phyloP scores from a whole-genome alignment of 2,113 vertebrate genomes.

The Pelmatolapia mariae region DNA sequence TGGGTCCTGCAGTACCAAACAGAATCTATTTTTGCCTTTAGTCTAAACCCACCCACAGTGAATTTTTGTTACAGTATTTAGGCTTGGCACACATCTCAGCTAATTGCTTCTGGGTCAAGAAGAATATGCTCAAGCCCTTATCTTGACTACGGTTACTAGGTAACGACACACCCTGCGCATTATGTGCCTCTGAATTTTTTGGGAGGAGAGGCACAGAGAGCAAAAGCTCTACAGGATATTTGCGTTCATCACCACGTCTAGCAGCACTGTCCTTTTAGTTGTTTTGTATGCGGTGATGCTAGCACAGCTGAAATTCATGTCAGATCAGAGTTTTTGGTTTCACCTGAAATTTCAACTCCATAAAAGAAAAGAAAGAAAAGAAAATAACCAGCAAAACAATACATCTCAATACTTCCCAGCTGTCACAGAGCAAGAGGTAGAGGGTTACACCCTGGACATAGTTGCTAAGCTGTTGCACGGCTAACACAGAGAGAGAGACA shows the following conservation, averaged over 20 bases:
- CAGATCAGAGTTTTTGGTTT: not conserved
- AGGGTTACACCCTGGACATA: not conserved
- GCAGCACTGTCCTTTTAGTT: not conserved
- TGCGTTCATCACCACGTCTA: not conserved
- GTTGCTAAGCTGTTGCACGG: not conserved
- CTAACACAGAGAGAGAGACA: not conserved
- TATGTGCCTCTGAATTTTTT: not conserved
- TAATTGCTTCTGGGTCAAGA: slow-evolving; percentile 15
- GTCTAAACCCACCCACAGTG: not conserved
- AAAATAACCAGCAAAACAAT: not conserved
- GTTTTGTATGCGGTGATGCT: not conserved
- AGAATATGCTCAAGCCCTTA: not conserved
- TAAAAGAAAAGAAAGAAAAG: not conserved
- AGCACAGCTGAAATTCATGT: not conserved
- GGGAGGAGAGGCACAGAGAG: not conserved
- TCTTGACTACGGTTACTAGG: not conserved
- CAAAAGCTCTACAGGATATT: not conserved
- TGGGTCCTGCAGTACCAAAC: not conserved
- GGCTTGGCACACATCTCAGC: not conserved
- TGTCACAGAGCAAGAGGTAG: not conserved
- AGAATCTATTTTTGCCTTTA: not conserved
- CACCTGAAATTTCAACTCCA: not conserved
- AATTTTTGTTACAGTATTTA: not conserved
- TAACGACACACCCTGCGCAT: not conserved
- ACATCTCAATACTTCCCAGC: not conserved